A percentile compares a stretch with the other conserved stretches of the same genome.
Conservation (phyloP, 1,140 invertebrate species). For the Dreissena polymorpha region DNA sequence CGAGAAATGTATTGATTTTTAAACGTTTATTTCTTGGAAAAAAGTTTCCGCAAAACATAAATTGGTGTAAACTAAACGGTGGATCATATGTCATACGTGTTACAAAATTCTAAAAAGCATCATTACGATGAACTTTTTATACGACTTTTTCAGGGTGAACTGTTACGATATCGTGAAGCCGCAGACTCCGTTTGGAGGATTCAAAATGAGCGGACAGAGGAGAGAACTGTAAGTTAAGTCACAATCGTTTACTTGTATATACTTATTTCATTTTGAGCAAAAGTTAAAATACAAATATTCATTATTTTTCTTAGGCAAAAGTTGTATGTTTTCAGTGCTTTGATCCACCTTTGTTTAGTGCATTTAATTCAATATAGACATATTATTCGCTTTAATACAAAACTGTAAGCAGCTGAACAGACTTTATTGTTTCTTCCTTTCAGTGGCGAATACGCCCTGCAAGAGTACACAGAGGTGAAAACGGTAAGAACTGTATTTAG, state of each 20-base stretch:
- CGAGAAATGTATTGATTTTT: neutral
- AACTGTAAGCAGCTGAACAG: neutral
- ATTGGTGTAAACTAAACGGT: neutral
- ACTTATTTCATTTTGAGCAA: neutral
- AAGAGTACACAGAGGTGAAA: constrained; percentile 95
- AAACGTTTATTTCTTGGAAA: neutral
- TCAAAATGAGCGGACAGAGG: constrained; percentile 92
- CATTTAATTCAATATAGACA: too few species aligned
- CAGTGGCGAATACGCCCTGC: constrained; percentile 91
- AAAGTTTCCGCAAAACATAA: neutral
- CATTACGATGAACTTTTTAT: neutral
- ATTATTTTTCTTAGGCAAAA: too few species aligned
- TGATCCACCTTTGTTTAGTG: neutral
- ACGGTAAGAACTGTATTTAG: constrained; percentile 84
- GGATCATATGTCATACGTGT: too few species aligned
- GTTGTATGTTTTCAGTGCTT: neutral
- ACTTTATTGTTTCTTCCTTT: constrained; percentile 68
- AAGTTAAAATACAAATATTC: neutral
- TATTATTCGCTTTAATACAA: neutral
- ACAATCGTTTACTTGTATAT: neutral
- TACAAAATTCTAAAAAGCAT: neutral
- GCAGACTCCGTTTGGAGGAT: constrained; percentile 93
- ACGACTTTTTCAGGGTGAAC: constrained; percentile 85
- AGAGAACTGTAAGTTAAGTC: constrained; percentile 87
- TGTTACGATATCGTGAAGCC: constrained; percentile 87